These are phyloP conservation scores for Oncorhynchus mykiss DNA, from an alignment of 2,113 vertebrate species.

Conservation along the genomic window DNA sequence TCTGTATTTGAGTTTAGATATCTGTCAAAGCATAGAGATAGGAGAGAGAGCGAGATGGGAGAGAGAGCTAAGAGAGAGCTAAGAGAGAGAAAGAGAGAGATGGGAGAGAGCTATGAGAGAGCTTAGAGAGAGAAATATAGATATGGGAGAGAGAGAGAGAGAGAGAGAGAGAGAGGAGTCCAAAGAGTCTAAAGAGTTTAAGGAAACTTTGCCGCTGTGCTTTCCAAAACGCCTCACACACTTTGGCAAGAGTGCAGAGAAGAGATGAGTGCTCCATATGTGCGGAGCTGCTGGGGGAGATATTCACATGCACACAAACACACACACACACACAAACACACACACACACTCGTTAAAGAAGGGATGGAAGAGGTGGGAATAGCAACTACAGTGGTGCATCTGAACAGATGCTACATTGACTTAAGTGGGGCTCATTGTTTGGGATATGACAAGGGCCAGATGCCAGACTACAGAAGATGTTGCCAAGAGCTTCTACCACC, in stretches of 20 bases:
- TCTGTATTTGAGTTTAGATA: too few species aligned
- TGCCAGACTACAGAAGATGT: background rate
- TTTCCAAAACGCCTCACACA: slow-evolving; percentile 30
- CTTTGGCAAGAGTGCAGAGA: slow-evolving; percentile 21
- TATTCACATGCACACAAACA: background rate
- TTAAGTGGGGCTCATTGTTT: background rate
- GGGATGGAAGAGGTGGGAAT: background rate
- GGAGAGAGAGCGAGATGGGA: too few species aligned
- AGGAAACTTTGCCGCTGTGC: background rate
- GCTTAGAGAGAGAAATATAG: too few species aligned
- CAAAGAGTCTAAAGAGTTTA: too few species aligned
- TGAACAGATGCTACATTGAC: slow-evolving; percentile 40
- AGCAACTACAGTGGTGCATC: too few species aligned
- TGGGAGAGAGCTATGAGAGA: slow-evolving; percentile 30
- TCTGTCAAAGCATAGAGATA: too few species aligned
- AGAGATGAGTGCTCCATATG: slow-evolving; percentile 9
- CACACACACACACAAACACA: background rate
- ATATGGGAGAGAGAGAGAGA: too few species aligned
- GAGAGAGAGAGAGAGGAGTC: slow-evolving; percentile 25
- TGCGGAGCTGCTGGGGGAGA: background rate
- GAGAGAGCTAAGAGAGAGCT: too few species aligned
- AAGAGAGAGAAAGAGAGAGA: too few species aligned
- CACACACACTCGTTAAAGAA: background rate
- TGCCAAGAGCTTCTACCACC: too few species aligned
- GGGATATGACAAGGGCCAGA: background rate